Evolutionary conservation across 1,140 invertebrate species (phyloP).

Genomic region (Brachionus asplanchnoidis): DNA sequence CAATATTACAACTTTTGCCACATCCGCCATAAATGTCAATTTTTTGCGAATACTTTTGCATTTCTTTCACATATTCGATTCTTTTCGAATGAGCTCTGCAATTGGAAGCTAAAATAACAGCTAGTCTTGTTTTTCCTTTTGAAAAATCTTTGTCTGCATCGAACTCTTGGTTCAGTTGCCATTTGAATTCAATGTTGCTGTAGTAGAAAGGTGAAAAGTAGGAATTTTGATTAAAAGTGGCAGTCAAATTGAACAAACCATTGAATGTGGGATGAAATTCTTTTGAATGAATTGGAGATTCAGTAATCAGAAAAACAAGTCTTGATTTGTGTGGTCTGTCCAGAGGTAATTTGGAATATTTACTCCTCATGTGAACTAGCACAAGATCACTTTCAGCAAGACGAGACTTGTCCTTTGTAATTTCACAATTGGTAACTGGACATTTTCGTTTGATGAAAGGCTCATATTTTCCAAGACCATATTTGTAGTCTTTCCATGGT

Average conservation of each 20-base stretch:
- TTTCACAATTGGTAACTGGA: constrained; percentile 29
- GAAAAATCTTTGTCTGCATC: background rate
- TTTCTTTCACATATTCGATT: background rate
- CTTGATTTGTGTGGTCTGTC: background rate
- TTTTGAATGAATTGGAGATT: background rate
- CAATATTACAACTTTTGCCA: constrained; percentile 22
- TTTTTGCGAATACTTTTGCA: background rate
- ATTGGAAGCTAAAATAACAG: background rate
- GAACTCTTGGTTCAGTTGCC: background rate
- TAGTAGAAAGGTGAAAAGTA: constrained; percentile 13
- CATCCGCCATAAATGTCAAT: constrained; percentile 46
- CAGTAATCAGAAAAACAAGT: background rate
- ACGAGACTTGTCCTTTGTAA: constrained; percentile 1
- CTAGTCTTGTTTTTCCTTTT: background rate
- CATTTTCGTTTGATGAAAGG: constrained; percentile 1
- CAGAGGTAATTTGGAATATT: background rate
- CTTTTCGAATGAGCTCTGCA: background rate
- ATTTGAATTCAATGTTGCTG: background rate
- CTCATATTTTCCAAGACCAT: background rate
- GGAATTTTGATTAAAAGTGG: background rate
- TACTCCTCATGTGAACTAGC: constrained; percentile 19
- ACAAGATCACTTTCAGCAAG: background rate
- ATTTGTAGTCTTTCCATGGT: background rate
- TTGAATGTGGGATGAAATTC: background rate
- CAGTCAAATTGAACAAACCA: constrained; percentile 16